Conservation (phyloP, 37 sponge, comb jelly and placozoan genomes). For the Lycopodina hypogea region DNA sequence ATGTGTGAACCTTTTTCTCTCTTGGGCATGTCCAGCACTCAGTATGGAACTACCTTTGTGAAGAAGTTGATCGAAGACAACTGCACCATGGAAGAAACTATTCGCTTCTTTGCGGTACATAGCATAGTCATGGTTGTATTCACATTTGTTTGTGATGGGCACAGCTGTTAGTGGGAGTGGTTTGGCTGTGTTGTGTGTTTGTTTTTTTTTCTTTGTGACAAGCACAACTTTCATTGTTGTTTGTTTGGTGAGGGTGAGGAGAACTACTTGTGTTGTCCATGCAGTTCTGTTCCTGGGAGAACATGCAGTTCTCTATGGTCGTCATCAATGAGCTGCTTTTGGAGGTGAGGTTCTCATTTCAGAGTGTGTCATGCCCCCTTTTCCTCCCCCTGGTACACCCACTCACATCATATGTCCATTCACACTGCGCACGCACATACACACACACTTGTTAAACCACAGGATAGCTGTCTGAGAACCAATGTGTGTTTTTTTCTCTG, state of each 20-base stretch:
- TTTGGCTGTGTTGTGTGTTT: too few relatives aligned
- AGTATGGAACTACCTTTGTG: constrained; percentile 56
- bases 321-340: constrained; percentile 66
- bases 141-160: background rate
- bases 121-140: constrained; percentile 1
- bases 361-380: too few relatives aligned
- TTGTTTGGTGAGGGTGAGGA: too few relatives aligned
- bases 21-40: constrained; percentile 40
- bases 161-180: too few relatives aligned
- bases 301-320: constrained; percentile 73
- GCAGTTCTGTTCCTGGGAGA: constrained; percentile 83
- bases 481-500: too few relatives aligned
- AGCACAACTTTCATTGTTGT: too few relatives aligned
- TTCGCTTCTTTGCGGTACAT: constrained; percentile 59
- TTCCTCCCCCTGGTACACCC: too few relatives aligned
- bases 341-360: constrained; percentile 34
- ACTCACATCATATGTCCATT: too few relatives aligned
- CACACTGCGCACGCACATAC: too few relatives aligned
- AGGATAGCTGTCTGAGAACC: too few relatives aligned
- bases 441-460: too few relatives aligned
- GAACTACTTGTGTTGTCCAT: background rate
- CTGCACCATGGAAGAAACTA: constrained; percentile 66
- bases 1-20: background rate
- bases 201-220: too few relatives aligned
- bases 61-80: constrained; percentile 87